Conservation (phyloP, 2,888 invertebrate genomes). For the Lordiphosa fenestrarum region DNA sequence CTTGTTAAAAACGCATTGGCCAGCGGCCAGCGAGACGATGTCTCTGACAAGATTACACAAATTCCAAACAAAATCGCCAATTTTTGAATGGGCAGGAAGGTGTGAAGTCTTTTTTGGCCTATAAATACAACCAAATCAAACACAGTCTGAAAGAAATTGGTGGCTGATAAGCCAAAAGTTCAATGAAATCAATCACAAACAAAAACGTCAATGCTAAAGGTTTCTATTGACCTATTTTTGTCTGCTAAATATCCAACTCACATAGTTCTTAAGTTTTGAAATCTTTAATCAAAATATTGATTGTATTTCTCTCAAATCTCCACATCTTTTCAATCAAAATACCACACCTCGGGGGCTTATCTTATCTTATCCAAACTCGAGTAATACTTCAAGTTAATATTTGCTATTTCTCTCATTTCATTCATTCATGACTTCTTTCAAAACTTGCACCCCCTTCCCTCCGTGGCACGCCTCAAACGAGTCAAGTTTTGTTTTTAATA, state of each 20-base stretch:
- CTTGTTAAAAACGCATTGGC: conserved; percentile 77
- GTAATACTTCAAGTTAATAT: conserved; percentile 17
- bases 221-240: too few species aligned
- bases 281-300: too few species aligned
- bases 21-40: background rate
- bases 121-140: too few species aligned
- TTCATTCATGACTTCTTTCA: conserved; percentile 13
- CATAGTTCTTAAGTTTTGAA: too few species aligned
- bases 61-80: conserved; percentile 35
- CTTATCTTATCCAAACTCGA: conserved; percentile 7
- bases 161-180: conserved; percentile 1
- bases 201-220: too few species aligned
- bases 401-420: conserved; percentile 19
- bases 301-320: too few species aligned
- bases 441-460: conserved; percentile 20
- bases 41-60: conserved; percentile 16
- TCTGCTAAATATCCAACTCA: too few species aligned
- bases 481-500: conserved; percentile 23
- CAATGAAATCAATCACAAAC: too few species aligned
- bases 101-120: too few species aligned
- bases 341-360: background rate
- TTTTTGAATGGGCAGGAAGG: too few species aligned
- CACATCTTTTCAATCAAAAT: conserved; percentile 14
- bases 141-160: too few species aligned
- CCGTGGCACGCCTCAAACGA: conserved; percentile 5